Evolutionary conservation across 2,797 vertebrate species (phyloP), one percentile per base, ranked within the genome.

Genomic region (Tamandua tetradactyla): DNA sequence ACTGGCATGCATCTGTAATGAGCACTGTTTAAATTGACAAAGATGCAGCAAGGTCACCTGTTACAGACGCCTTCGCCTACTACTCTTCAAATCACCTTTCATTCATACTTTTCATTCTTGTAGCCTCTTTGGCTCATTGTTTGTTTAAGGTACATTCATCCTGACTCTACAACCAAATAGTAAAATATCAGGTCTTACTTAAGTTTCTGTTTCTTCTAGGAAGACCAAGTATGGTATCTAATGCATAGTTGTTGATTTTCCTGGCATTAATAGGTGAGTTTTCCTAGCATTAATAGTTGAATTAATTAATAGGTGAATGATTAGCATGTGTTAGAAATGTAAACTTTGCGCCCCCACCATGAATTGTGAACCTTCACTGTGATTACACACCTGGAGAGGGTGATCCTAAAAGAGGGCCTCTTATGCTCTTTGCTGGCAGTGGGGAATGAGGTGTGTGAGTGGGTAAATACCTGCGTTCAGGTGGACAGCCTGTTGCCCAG

Each of bases 1-100:
- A 22, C 22, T 9, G n/a, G 49, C n/a, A 7, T 27, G 40, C 32
- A 14, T 20, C 22, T 25, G 0, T 7, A 1, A 2, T n/a, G 14
- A 32, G 15, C 4, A 25, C 20, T 12, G 17, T 49, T 78, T n/a
- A n/a, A 4, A 17, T 6, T 40, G 20, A 18, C 49, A 15, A 12
- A 47, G 47, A 47, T 7, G 7, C 12, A 12, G 23, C 35, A 9
- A 22, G 35, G 17, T 52, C 32, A 13, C 32, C 12, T n/a, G n/a
- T 68, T 37, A 37, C 66, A 68, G 20, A 10, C 5, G 32, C 18
- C 5, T 11, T 4, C 76, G 62, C 40, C 18, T 22, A 11, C 68
- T 15, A 3, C 40, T 66, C 42, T 59, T 55, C 44, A 18, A 12
- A 49, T 66, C 4, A 1, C 61, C 37, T 17, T 47, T 42, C n/a